Evolutionary conservation across 2,797 vertebrate species (phyloP), one percentile per base, ranked within the genome.

Genomic region (Scomberomorus guttatus): DNA sequence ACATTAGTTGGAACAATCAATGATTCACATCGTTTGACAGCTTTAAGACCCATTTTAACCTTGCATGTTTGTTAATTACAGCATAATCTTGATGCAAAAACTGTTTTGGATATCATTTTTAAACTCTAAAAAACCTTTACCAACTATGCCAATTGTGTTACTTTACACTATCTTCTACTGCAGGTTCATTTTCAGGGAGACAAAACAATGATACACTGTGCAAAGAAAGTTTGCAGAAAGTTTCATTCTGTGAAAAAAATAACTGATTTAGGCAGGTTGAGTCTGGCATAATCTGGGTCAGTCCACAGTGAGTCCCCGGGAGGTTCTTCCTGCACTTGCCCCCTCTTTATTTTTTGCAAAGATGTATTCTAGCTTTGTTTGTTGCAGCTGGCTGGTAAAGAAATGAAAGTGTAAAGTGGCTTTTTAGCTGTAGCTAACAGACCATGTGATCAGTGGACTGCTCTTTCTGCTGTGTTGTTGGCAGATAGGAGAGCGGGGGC

Each of bases 401-500:
- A 6, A 15, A n/a, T 54, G 20, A 20, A 50, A 6, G 5, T 15
- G 46, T n/a, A 37, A 71, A 14, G 13, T 42, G 5, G 13, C 63
- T 67, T 32, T 46, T 39, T 0, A 18, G 20, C 51, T 55, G 10
- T 14, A 42, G 13, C 39, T 63, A 39, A 7, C 50, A 74, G n/a
- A 66, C 3, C 7, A 2, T 39, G 46, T 50, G 22, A 27, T 9
- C 39, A 14, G 25, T 37, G 44, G 8, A 60, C 13, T 72, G 13
- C 14, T 46, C n/a, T 20, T 39, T 58, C 14, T 85, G 39, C 12
- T 86, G 58, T 89, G 63, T 77, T 67, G 29, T 3, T 69, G 46
- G 20, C 85, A 97, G 96, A 94, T 96, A 6, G 94, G 96, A 48
- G 95, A 96, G 83, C 89, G 93, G 20, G 95, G 93, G 6, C 76